Evolutionary conservation across 2,113 vertebrate genomes (phyloP).

Genomic region (Solea solea): DNA sequence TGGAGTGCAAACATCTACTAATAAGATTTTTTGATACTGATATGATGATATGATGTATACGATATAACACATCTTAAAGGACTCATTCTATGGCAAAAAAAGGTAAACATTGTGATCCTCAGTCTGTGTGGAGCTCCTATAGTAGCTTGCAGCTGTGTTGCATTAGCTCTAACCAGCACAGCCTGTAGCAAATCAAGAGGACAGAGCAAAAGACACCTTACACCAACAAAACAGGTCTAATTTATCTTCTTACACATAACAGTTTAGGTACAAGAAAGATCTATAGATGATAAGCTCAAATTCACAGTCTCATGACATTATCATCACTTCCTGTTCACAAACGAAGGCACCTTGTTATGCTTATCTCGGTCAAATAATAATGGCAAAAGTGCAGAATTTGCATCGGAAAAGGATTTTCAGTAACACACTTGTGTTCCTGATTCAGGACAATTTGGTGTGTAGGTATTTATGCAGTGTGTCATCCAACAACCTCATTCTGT

Average conservation of each 20-base stretch:
- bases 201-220: slow-evolving; percentile 4
- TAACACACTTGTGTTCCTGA: background rate
- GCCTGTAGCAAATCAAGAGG: slow-evolving; percentile 10
- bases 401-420: slow-evolving; percentile 2
- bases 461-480: background rate
- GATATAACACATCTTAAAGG: too few species aligned
- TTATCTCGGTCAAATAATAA: background rate
- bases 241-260: background rate
- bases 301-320: background rate
- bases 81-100: background rate
- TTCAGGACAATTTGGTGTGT: background rate
- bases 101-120: background rate
- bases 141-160: background rate
- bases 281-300: background rate
- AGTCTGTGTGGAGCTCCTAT: background rate
- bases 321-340: background rate
- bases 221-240: background rate
- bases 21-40: too few species aligned
- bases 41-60: too few species aligned
- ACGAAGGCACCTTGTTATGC: background rate
- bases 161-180: slow-evolving; percentile 10
- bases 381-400: background rate
- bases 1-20: too few species aligned
- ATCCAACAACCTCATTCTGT: slow-evolving; percentile 8
- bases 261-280: slow-evolving; percentile 5